A percentile compares a stretch with the other conserved stretches of the same genome.
phyloP scores from a whole-genome alignment of 2,888 invertebrate species.

The Drosophila diplacantha region DNA sequence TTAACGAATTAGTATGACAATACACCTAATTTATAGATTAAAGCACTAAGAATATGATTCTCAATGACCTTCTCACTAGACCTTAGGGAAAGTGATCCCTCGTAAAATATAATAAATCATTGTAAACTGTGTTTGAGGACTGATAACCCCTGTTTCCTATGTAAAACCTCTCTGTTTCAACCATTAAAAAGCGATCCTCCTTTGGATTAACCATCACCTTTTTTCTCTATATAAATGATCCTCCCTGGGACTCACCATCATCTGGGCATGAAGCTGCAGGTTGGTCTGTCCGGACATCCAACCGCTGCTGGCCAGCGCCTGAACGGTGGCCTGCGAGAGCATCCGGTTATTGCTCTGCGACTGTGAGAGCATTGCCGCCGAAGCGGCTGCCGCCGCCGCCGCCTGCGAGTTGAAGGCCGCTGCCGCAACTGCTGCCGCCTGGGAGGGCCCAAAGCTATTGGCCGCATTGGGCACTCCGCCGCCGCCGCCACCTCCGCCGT shows the following conservation, averaged over 20 bases:
- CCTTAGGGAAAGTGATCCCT: neutral
- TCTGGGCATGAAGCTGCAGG: conserved; percentile 76
- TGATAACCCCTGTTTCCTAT: neutral
- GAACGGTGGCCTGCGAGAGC: conserved; percentile 77
- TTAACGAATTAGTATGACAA: too few species aligned
- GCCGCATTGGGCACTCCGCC: conserved; percentile 39
- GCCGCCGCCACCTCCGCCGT: conserved; percentile 16
- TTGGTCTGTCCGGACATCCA: conserved; percentile 75
- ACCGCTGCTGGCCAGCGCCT: conserved; percentile 73
- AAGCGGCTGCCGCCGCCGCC: conserved; percentile 59
- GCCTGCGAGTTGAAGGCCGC: conserved; percentile 65
- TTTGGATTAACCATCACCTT: neutral
- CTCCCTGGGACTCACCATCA: conserved; percentile 67
- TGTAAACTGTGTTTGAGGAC: neutral
- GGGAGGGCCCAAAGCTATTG: conserved; percentile 49
- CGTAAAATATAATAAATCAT: neutral
- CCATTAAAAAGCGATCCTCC: neutral
- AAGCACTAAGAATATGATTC: neutral
- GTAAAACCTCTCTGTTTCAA: neutral
- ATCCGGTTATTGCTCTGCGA: conserved; percentile 71
- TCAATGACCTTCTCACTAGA: too few species aligned
- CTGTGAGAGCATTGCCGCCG: conserved; percentile 77
- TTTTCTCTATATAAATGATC: neutral
- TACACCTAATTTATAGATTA: too few species aligned
- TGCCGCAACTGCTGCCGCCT: conserved; percentile 66